Conservation (phyloP, 2,113 vertebrate genomes). For the Rhinichthys klamathensis region DNA sequence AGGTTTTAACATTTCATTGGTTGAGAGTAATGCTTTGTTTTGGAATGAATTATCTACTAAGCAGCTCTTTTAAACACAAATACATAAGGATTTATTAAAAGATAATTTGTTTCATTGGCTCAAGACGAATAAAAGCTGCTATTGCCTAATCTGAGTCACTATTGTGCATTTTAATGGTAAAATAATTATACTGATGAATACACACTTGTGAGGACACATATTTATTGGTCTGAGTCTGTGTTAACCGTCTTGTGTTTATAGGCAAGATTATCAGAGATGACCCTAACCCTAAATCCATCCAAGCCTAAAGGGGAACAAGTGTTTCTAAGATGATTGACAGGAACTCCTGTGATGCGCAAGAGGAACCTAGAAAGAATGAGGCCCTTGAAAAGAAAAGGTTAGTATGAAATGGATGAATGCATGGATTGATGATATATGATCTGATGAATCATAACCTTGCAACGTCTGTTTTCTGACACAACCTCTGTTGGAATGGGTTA, state of each 20-base stretch:
- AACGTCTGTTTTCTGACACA: background rate
- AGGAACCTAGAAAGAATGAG: background rate
- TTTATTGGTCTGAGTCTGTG: background rate
- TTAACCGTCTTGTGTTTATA: background rate
- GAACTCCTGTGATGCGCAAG: background rate
- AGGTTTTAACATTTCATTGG: background rate
- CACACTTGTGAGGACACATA: background rate
- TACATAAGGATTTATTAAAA: background rate
- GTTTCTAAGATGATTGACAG: conserved; percentile 21
- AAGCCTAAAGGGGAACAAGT: conserved; percentile 5
- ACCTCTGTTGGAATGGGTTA: background rate
- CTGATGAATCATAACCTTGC: background rate
- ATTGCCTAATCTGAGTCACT: background rate
- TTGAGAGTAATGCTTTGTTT: conserved; percentile 4
- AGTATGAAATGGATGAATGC: background rate
- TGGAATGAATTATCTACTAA: background rate
- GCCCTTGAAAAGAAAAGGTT: no score
- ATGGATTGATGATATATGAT: conserved; percentile 3
- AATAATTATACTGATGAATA: background rate
- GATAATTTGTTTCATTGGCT: background rate
- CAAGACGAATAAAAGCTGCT: background rate
- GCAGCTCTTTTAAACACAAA: background rate
- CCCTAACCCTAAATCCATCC: background rate
- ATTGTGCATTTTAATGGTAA: background rate
- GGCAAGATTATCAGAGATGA: background rate